A percentile compares a stretch with the other conserved stretches of the same genome.
phyloP scores from a whole-genome alignment of 1,140 invertebrate species.

The Oryctes rhinoceros region DNA sequence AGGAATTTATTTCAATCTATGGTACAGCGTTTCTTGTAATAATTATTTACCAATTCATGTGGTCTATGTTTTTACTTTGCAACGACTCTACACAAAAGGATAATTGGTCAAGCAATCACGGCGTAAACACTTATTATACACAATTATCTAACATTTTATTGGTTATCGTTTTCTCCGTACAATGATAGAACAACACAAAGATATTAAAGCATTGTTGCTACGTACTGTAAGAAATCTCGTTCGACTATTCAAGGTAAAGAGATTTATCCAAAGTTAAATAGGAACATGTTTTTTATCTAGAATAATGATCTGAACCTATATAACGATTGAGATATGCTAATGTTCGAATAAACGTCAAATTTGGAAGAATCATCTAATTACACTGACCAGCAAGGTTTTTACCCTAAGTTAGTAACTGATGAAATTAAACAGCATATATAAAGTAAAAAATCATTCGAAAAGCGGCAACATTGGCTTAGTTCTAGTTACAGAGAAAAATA shows the following conservation, averaged over 20 bases:
- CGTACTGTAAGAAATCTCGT: not conserved
- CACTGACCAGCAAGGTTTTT: too few species aligned
- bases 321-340: too few species aligned
- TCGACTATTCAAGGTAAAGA: too few species aligned
- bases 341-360: too few species aligned
- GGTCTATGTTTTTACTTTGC: not conserved
- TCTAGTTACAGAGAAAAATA: too few species aligned
- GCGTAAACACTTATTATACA: constrained; percentile 5
- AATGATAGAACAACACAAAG: not conserved
- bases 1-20: not conserved
- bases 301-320: not conserved
- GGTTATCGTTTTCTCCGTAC: not conserved
- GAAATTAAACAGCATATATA: too few species aligned
- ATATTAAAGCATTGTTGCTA: not conserved
- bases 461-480: too few species aligned
- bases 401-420: too few species aligned
- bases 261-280: too few species aligned
- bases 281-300: not conserved
- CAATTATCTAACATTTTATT: not conserved
- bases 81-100: not conserved
- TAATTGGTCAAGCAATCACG: not conserved
- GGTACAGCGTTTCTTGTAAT: not conserved
- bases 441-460: too few species aligned
- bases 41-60: not conserved
- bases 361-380: too few species aligned